Percentiles rank a stretch among this genome's conserved stretches.
phyloP scores from a whole-genome alignment of 2,888 invertebrate species.

The Parasteatoda lunata region DNA sequence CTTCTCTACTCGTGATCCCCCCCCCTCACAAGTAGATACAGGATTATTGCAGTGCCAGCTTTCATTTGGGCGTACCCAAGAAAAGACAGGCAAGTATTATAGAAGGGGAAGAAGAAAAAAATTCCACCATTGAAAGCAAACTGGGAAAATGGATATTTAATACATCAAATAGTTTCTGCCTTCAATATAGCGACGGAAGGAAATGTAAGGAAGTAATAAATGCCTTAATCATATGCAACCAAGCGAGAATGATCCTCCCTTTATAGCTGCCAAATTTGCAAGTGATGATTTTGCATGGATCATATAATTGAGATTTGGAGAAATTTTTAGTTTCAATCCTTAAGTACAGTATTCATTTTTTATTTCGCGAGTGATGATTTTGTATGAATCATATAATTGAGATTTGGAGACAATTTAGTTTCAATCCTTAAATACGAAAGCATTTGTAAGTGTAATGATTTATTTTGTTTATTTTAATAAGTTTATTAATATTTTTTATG shows the following conservation, averaged over 20 bases:
- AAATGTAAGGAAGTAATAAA: not conserved
- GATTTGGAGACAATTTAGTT: too few relatives aligned
- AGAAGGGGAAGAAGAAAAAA: not conserved
- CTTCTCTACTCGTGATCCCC: not conserved
- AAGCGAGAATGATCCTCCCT: not conserved
- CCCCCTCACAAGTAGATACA: not conserved
- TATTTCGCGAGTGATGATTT: too few relatives aligned
- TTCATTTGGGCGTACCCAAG: not conserved
- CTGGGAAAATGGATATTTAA: not conserved
- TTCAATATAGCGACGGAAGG: not conserved
- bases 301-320: too few relatives aligned
- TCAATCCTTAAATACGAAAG: too few relatives aligned
- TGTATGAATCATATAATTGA: too few relatives aligned
- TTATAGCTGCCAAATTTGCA: not conserved
- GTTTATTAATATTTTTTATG: too few relatives aligned
- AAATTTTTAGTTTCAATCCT: too few relatives aligned
- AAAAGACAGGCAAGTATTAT: too few relatives aligned
- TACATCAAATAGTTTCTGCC: slow-evolving; percentile 5
- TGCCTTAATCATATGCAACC: slow-evolving; percentile 1
- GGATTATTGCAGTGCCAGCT: not conserved
- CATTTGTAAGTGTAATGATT: too few relatives aligned
- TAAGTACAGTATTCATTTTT: too few relatives aligned
- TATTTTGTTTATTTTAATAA: too few relatives aligned
- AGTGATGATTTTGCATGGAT: too few relatives aligned
- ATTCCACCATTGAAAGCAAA: not conserved